Base-by-base conservation (phyloP, 2,113 vertebrate species). In the Potamarius usumacintae region DNA sequence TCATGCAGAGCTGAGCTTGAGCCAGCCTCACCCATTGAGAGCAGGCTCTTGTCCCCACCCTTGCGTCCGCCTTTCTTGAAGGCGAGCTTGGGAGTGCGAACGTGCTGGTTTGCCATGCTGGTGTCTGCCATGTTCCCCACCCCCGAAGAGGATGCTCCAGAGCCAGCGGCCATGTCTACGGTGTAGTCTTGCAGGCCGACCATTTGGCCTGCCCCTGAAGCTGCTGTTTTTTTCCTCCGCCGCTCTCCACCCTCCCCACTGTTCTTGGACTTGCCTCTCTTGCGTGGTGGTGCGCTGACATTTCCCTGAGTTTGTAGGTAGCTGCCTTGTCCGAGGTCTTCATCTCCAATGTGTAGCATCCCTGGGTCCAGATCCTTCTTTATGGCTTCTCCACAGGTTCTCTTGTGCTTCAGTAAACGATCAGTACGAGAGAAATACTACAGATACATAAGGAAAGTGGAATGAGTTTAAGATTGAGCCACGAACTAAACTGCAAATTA, bases 401-500 rank as follows among this genome's bases (percentile, higher is more conserved):
- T 96, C 94, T 98, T 98, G 98, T 99, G 98, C 96, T 99, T 99
- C 95, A 99, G 94, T 94, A 99, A 96, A 94, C 98, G 96, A 94
- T 99, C 98, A 85, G 98, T 99, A 95, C 98, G 96, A 58, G 98
- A 99, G 94, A 99, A 99, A 96, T 97, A 98, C 98, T 99, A 82
- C 17, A 27, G 58, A 48, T 17, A 48, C 8, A 25, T 11, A 6
- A 80, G 1, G 86, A 53, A 87, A 7, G 15, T 11, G n/a, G 14
- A 18, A 11, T 25, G 17, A 22, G 48, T 78, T 7, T 5, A 27
- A 71, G 18, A 71, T 2, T 25, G 8, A 6, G 22, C 7, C 18
- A 81, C 30, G 22, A 30, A 67, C 30, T 7, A 55, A 27, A 52
- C 2, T 2, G 12, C 14, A 48, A 63, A 25, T 77, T 62, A 65